Evolutionary conservation across 2,888 invertebrate genomes (phyloP), one percentile per base, ranked within the genome.

Genomic region (Chloromyia formosa): DNA sequence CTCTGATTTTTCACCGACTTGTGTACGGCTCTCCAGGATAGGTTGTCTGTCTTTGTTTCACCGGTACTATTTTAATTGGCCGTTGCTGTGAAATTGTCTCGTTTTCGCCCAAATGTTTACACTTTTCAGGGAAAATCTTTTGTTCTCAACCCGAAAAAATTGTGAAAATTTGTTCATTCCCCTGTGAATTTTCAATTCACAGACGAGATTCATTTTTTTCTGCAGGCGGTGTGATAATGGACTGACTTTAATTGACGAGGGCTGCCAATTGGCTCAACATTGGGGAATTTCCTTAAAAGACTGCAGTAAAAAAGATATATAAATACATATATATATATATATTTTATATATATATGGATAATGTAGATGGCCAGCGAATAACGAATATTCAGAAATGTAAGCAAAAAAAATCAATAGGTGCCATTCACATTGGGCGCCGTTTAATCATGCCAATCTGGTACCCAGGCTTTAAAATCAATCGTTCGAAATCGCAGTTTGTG

Each of bases 121-220:
- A 60, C 27, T 35, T 35, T 35, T 40, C 40, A 18, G 10, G 35
- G 40, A 62, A 62, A 14, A 16, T 62, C 10, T 60, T 60, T 16
- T 12, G 35, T 35, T 40, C 40, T 9, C 5, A 40, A 4, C 16
- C 10, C n/a, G 58, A 62, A 35, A 62, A 42, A 35, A 35, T 35
- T 16, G 12, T 62, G 62, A 62, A 62, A 56, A 56, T 49, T 2
- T 49, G 49, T 20, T 20, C 35, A 10, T 42, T 62, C 62, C 62
- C 62, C 62, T 35, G 16, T 62, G 18, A 62, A 62, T 62, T 62
- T 62, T 62, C 1, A 56, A 22, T 62, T 62, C 40, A n/a, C n/a
- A 23, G n/a, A 35, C 7, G 27, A 35, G 27, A 35, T 4, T 35
- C 27, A 35, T 35, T 61, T 27, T 27, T 23, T 61, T 35, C 35